These are phyloP conservation scores for Psittacula echo DNA, from an alignment of 2,797 vertebrate species.

Conservation along the genomic window DNA sequence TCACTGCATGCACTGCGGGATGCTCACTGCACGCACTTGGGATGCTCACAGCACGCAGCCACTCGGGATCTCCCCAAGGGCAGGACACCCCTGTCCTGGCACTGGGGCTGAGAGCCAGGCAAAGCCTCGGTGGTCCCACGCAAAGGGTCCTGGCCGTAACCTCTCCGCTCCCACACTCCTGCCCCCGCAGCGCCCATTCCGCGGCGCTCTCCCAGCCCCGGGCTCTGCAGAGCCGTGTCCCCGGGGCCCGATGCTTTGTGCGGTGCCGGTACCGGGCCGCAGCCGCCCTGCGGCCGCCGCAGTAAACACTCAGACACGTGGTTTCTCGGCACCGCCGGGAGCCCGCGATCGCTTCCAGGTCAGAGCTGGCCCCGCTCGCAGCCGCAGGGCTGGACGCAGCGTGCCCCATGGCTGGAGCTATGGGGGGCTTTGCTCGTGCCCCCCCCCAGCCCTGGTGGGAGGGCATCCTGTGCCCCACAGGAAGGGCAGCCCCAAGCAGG, in stretches of 20 bases:
- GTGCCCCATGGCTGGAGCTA: fast-evolving
- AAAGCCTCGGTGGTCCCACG: background rate
- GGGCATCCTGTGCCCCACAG: fast-evolving
- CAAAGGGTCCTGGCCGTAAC: background rate
- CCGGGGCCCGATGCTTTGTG: background rate
- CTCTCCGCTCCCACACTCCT: fast-evolving
- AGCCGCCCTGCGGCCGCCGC: background rate
- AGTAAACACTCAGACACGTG: conserved; percentile 48
- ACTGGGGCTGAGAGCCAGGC: background rate
- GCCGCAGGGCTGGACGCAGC: background rate
- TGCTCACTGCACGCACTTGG: background rate
- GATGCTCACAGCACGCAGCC: background rate
- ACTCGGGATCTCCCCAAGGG: fast-evolving
- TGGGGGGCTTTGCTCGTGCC: background rate
- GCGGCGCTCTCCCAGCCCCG: background rate
- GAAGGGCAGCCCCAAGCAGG: background rate
- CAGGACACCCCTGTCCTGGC: background rate
- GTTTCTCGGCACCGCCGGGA: conserved; percentile 48
- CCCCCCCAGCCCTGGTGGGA: background rate
- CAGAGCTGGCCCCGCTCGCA: background rate
- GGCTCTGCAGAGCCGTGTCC: background rate
- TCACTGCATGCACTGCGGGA: fast-evolving
- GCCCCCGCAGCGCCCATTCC: background rate
- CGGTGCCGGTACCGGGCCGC: background rate
- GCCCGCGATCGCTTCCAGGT: conserved; percentile 55